Conservation (phyloP, 2,797 vertebrate genomes). For the Poecilia gillii region DNA sequence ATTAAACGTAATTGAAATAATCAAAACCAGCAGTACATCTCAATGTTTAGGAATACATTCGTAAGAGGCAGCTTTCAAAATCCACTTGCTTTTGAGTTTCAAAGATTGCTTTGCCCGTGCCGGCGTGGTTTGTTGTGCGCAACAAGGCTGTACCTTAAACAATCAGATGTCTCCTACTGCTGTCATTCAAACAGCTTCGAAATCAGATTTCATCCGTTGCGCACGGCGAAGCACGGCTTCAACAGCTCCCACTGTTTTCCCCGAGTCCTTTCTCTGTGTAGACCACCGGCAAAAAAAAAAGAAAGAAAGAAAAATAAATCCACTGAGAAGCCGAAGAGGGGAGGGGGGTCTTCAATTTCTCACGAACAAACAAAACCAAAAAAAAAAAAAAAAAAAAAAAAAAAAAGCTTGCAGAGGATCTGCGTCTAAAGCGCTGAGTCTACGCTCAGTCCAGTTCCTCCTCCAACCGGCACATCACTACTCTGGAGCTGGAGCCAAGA, state of each 20-base stretch:
- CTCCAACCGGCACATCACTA: constrained; percentile 61
- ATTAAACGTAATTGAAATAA: constrained; percentile 1
- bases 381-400: not conserved
- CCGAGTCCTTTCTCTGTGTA: constrained; percentile 8
- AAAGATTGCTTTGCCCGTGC: constrained; percentile 3
- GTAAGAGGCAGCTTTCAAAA: constrained; percentile 37
- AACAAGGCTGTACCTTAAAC: constrained; percentile 4
- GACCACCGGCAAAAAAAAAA: not conserved
- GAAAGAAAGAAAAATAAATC: constrained; percentile 25
- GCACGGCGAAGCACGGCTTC: constrained; percentile 29
- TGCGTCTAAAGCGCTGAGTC: constrained; percentile 28
- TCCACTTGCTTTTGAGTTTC: constrained; percentile 23
- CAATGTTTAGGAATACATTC: constrained; percentile 52
- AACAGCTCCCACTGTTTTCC: constrained; percentile 10
- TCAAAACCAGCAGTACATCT: constrained; percentile 27
- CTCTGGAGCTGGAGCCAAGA: constrained; percentile 59
- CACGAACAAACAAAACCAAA: not conserved
- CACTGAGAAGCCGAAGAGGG: constrained; percentile 12
- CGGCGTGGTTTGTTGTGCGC: constrained; percentile 17
- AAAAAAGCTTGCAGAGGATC: constrained; percentile 20
- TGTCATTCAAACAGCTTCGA: constrained; percentile 40
- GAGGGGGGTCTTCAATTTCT: not conserved
- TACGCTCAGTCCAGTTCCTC: constrained; percentile 44
- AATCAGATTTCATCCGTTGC: constrained; percentile 37
- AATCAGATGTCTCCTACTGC: constrained; percentile 6